phyloP scores from a whole-genome alignment of 2,888 invertebrate species.

The Microdon myrmicae region DNA sequence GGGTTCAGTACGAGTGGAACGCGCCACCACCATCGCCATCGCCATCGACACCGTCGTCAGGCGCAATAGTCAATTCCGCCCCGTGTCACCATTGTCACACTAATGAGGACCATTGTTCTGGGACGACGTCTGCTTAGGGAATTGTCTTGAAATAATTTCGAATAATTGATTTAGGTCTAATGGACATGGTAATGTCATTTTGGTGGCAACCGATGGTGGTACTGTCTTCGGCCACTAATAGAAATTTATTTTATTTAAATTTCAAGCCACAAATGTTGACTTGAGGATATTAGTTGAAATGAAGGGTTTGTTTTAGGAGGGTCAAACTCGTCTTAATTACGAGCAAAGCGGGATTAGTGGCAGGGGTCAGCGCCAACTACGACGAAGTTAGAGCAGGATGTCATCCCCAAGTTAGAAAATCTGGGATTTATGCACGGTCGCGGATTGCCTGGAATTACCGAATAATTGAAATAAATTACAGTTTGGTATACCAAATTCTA shows the following conservation, averaged over 20 bases:
- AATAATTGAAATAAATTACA: too few species aligned
- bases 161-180: constrained; percentile 47
- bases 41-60: constrained; percentile 20
- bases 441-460: too few species aligned
- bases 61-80: constrained; percentile 19
- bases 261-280: constrained; percentile 24
- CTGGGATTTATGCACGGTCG: too few species aligned
- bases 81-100: constrained; percentile 40
- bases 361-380: too few species aligned
- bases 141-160: constrained; percentile 45
- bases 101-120: constrained; percentile 46
- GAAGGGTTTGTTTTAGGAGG: too few species aligned
- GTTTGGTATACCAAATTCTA: too few species aligned
- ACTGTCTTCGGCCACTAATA: constrained; percentile 27
- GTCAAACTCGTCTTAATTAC: too few species aligned
- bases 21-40: not conserved
- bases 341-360: too few species aligned
- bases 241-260: constrained; percentile 52
- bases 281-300: constrained; percentile 4
- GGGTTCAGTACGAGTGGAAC: constrained; percentile 14
- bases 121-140: constrained; percentile 27
- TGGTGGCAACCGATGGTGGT: constrained; percentile 7
- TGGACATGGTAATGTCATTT: constrained; percentile 38
- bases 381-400: too few species aligned
- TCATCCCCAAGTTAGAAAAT: too few species aligned